phyloP scores from a whole-genome alignment of 2,888 invertebrate species.

The Cryptocephalus primarius region DNA sequence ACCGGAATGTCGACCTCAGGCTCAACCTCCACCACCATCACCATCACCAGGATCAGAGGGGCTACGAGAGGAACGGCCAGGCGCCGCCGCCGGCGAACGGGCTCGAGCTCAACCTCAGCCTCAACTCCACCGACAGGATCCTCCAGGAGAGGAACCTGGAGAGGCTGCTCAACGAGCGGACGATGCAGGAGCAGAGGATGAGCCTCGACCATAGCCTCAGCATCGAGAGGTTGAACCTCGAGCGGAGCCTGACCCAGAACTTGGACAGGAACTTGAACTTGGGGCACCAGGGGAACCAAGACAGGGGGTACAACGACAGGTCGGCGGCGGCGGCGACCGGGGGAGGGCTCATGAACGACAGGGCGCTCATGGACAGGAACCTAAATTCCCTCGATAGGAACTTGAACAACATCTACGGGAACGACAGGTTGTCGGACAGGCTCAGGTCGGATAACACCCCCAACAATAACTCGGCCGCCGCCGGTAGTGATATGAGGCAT shows the following conservation, averaged over 20 bases:
- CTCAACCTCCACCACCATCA: conserved; percentile 31
- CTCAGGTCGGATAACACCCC: conserved; percentile 3
- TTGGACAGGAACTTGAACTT: conserved; percentile 21
- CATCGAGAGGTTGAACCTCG: conserved; percentile 29
- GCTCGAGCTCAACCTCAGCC: conserved; percentile 30
- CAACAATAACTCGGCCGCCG: conserved; percentile 6
- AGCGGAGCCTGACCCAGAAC: conserved; percentile 26
- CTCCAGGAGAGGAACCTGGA: conserved; percentile 30
- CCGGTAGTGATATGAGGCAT: conserved; percentile 18
- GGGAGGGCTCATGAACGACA: conserved; percentile 12
- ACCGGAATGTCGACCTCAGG: conserved; percentile 34
- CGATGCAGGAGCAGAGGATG: conserved; percentile 24
- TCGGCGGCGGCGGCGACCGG: too few species aligned
- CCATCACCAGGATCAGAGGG: conserved; percentile 9
- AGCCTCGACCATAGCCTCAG: conserved; percentile 27
- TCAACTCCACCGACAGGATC: conserved; percentile 17
- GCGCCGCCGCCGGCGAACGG: conserved; percentile 20
- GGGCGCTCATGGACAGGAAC: conserved; percentile 29
- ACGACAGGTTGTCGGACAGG: background rate
- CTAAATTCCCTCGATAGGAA: conserved; percentile 22
- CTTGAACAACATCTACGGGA: conserved; percentile 14
- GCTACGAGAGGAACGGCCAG: conserved; percentile 20
- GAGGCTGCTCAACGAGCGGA: conserved; percentile 29
- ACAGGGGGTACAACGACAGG: conserved; percentile 14
- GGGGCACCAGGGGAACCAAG: conserved; percentile 11